phyloP scores from a whole-genome alignment of 2,797 vertebrate species.

The Periophthalmus magnuspinnatus region DNA sequence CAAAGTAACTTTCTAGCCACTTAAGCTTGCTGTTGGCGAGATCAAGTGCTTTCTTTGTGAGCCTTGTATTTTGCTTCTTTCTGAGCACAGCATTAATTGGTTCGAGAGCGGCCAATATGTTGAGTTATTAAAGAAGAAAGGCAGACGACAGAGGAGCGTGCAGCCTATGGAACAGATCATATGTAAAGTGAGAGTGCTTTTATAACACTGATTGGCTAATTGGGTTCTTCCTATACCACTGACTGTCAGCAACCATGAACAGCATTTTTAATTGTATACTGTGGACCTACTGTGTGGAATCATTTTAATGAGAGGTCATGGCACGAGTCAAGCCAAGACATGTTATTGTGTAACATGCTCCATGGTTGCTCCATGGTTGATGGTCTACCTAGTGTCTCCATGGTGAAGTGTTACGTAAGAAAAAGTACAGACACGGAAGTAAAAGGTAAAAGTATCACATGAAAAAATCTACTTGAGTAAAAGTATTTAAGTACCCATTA shows the following conservation, averaged over 20 bases:
- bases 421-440: too few relatives aligned
- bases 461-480: too few relatives aligned
- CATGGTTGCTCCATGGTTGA: too few relatives aligned
- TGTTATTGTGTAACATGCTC: background rate
- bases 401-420: too few relatives aligned
- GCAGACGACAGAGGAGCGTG: conserved; percentile 5
- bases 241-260: background rate
- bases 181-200: conserved; percentile 1
- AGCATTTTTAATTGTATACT: background rate
- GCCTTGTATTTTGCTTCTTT: background rate
- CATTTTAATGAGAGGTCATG: conserved; percentile 1
- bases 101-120: background rate
- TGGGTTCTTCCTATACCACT: background rate
- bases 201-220: background rate
- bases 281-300: conserved; percentile 5
- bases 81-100: conserved; percentile 2
- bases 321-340: background rate
- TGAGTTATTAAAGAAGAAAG: conserved; percentile 4
- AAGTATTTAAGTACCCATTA: too few relatives aligned
- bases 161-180: background rate
- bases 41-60: background rate
- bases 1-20: conserved; percentile 2
- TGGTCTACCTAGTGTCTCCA: too few relatives aligned
- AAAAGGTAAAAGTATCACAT: too few relatives aligned
- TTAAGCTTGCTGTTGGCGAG: background rate